Base-by-base conservation (phyloP, 2,113 vertebrate genomes). In the Nerophis lumbriciformis region DNA sequence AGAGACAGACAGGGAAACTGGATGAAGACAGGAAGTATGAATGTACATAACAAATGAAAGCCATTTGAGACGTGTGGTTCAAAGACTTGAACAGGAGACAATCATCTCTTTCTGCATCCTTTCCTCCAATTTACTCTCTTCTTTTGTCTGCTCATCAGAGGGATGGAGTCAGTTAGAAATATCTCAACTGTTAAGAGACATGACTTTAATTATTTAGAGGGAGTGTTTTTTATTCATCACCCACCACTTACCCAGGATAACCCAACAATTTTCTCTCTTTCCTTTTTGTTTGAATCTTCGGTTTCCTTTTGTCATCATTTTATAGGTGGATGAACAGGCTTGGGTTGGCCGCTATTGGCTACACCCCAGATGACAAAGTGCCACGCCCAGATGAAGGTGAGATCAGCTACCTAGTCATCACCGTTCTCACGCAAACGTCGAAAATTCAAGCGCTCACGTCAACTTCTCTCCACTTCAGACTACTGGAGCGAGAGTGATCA, bases 401-500 rank as follows among this genome's bases (percentile, higher is more conserved):
- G 75, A 55, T 5, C 0, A 12, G 39, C 16, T 16, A 1, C 12
- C 8, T 28, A 28, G 28, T 44, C n/a, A 3, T 16, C 0, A 16
- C 16, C 39, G 51, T 36, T 10, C 9, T 38, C 8, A 38, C 62
- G 11, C 11, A 8, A 28, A 13, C 38, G 37, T 7, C 37, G 49
- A 36, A 65, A 48, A 8, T 53, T 8, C 3, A n/a, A 65, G 21
- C 48, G 6, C 60, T 44, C 48, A 19, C 66, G 21, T 63, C 53
- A 53, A 11, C 61, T 53, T 44, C 13, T 59, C 37, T 59, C 45
- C 8, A 12, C 3, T 5, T 81, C 85, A 96, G 94, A 95, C 86
- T 96, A 96, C 83, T 96, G 94, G 94, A 96, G 94, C 13, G 94
- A 96, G 80, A 96, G 94, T 0, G 94, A 96, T 78, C 94, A 95